phyloP scores from a whole-genome alignment of 2,888 invertebrate genomes.

The Atrina japonica region DNA sequence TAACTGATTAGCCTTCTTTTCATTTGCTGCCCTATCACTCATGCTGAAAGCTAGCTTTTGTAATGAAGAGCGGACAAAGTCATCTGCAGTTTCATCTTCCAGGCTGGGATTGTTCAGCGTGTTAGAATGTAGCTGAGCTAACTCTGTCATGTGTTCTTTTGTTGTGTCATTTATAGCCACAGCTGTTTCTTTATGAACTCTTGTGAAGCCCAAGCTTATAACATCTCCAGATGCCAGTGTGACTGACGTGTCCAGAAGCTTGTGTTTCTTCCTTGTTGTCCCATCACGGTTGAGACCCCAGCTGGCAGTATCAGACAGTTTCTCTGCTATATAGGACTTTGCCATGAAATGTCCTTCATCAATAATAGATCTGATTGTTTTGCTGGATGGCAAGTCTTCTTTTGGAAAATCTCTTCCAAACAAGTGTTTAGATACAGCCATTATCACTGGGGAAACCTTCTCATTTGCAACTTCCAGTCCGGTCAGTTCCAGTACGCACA shows the following conservation, averaged over 20 bases:
- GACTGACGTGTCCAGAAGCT: neutral
- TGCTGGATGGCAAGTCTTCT: constrained; percentile 17
- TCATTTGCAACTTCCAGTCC: constrained; percentile 35
- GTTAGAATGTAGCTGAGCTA: constrained; percentile 1
- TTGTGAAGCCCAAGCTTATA: neutral
- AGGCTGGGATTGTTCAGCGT: too few species aligned
- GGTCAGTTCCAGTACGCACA: constrained; percentile 35
- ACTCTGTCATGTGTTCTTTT: constrained; percentile 9
- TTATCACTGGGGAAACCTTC: constrained; percentile 22
- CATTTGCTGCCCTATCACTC: too few species aligned
- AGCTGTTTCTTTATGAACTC: neutral
- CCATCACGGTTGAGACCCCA: constrained; percentile 1
- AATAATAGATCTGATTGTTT: constrained; percentile 14
- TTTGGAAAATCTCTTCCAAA: constrained; percentile 14
- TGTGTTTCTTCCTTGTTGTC: constrained; percentile 6
- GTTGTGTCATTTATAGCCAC: neutral
- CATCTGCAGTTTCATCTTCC: too few species aligned
- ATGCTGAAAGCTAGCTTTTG: too few species aligned
- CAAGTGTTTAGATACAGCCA: constrained; percentile 26
- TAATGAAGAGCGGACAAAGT: too few species aligned
- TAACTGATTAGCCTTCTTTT: too few species aligned
- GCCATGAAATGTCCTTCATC: constrained; percentile 33
- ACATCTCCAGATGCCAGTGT: constrained; percentile 14
- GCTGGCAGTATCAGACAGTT: neutral
- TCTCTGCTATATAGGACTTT: neutral